phyloP scores from a whole-genome alignment of 1,140 invertebrate genomes.

The Bilobella aurantiaca region DNA sequence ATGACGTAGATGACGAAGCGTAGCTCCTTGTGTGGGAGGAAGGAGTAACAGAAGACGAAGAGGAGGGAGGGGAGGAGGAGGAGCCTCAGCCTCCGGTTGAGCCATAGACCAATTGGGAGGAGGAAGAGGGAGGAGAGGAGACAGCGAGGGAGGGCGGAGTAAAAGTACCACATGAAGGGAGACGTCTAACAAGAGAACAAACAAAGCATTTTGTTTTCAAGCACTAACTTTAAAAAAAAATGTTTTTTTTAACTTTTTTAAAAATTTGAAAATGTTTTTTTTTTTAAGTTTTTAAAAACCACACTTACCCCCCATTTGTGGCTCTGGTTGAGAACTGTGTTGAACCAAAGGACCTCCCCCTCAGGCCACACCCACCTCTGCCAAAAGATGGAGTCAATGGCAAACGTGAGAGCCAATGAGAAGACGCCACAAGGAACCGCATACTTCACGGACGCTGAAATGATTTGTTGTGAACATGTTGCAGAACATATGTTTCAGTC shows the following conservation, averaged over 20 bases:
- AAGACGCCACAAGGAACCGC: constrained; percentile 58
- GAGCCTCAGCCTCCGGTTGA: constrained; percentile 57
- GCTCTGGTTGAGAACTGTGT: constrained; percentile 88
- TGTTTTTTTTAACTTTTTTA: too few species aligned
- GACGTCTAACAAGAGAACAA: constrained; percentile 73
- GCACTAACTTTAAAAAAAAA: constrained; percentile 6
- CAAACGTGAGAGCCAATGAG: constrained; percentile 60
- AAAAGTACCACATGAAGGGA: constrained; percentile 97
- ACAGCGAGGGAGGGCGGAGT: constrained; percentile 85
- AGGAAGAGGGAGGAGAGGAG: constrained; percentile 69
- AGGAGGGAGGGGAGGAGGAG: constrained; percentile 61
- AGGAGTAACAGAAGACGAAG: constrained; percentile 85
- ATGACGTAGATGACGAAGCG: constrained; percentile 96
- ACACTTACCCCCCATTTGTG: constrained; percentile 95
- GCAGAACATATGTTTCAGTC: too few species aligned
- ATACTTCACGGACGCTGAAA: constrained; percentile 41
- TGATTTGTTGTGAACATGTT: too few species aligned
- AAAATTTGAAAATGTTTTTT: too few species aligned
- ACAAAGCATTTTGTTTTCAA: constrained; percentile 29
- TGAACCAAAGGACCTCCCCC: constrained; percentile 94
- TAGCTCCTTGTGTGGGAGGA: constrained; percentile 95
- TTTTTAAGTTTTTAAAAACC: too few species aligned
- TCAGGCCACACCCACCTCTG: constrained; percentile 84
- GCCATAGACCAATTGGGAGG: constrained; percentile 64
- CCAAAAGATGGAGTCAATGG: constrained; percentile 92